These are phyloP conservation scores for Branchinecta sandiegonensis DNA, from an alignment of 2,888 invertebrate species.

Conservation along the genomic window DNA sequence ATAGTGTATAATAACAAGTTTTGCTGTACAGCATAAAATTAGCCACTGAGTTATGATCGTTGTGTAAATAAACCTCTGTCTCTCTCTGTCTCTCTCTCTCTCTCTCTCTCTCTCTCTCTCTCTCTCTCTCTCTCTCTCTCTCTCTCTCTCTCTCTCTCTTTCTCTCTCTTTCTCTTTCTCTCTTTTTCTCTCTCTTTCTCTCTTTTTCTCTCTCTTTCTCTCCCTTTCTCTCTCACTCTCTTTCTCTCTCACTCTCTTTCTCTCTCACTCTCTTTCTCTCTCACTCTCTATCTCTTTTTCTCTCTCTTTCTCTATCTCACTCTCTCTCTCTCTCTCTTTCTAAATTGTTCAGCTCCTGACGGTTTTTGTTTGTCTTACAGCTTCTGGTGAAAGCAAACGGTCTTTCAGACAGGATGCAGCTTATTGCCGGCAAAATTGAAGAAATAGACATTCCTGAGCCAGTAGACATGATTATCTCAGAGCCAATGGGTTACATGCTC, in stretches of 20 bases:
- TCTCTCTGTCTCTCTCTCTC: too few species aligned
- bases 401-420: conserved; percentile 68
- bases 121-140: conserved; percentile 15
- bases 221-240: conserved; percentile 8
- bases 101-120: conserved; percentile 15
- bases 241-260: neutral
- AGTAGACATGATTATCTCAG: conserved; percentile 94
- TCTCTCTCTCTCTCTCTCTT: conserved; percentile 9
- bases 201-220: conserved; percentile 11
- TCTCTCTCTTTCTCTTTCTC: conserved; percentile 6
- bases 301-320: too few species aligned
- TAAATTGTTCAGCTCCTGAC: too few species aligned
- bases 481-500: conserved; percentile 99
- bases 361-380: conserved; percentile 34
- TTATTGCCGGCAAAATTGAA: conserved; percentile 95
- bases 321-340: too few species aligned
- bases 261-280: neutral
- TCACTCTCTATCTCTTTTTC: too few species aligned
- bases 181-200: conserved; percentile 11
- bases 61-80: too few species aligned
- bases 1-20: too few species aligned
- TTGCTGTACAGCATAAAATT: too few species aligned
- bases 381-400: conserved; percentile 78
- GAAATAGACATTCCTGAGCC: conserved; percentile 88
- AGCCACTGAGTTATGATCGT: too few species aligned